phyloP scores from a whole-genome alignment of 2,888 invertebrate species.

The Erebia ligea region DNA sequence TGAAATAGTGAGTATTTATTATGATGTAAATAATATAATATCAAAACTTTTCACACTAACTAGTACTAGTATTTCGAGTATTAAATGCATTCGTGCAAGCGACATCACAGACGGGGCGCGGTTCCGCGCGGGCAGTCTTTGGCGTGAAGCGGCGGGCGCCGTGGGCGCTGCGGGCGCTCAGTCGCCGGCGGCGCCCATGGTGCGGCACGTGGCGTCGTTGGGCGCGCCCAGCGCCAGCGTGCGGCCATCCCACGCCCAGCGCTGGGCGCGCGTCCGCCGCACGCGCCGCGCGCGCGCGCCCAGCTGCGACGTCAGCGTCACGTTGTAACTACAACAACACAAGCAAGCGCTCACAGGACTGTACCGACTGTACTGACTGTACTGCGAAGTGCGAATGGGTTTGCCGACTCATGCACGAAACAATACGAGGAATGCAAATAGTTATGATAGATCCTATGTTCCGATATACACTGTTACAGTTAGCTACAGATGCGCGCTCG shows the following conservation, averaged over 20 bases:
- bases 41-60: not conserved
- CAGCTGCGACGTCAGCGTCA: constrained; percentile 24
- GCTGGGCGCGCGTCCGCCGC: constrained; percentile 30
- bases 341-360: not conserved
- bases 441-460: no score
- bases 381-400: no score
- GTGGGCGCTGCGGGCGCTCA: not conserved
- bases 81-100: not conserved
- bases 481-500: no score
- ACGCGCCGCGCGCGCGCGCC: constrained; percentile 38
- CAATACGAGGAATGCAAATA: no score
- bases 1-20: not conserved
- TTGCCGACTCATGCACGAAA: no score
- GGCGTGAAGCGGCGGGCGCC: not conserved
- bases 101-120: not conserved
- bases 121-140: not conserved
- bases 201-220: constrained; percentile 60
- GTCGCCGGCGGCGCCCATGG: constrained; percentile 41
- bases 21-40: not conserved
- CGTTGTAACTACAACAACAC: constrained; percentile 19
- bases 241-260: constrained; percentile 43
- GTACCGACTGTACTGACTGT: no score
- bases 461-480: no score
- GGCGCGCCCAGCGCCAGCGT: constrained; percentile 56
- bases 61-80: not conserved